Base-by-base conservation (phyloP, 2,113 vertebrate species). In the Polypterus senegalus region DNA sequence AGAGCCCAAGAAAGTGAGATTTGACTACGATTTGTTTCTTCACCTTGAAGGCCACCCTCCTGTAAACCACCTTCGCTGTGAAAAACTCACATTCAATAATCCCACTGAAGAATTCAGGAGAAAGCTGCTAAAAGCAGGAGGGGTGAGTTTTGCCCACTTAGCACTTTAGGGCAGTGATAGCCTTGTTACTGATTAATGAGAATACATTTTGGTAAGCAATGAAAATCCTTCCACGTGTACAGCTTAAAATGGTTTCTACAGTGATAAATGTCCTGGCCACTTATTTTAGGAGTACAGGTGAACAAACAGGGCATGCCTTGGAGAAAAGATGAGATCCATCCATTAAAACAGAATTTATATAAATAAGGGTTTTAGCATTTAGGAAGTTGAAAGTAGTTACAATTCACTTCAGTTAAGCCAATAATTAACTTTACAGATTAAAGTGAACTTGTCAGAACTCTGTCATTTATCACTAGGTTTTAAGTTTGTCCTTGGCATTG, bases 11-110 rank as follows among this genome's bases (percentile, higher is more conserved):
- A 93, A 91, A 82, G 89, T 93, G 68, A 89, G 89, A 60, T 93
- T 93, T 79, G 91, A 93, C 77, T 93, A 93, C 88, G 91, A 93
- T 78, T 82, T 93, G 68, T 93, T 93, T 79, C 85, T 93, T 76
- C 91, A 93, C 79, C 83, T 92, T 80, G 90, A 92, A 81, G 91
- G 91, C 70, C 91, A 93, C 66, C 91, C 90, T 69, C 91, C 91
- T 74, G 91, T 93, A 77, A 93, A 92, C 78, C 91, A 93, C 74
- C 87, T 93, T 65, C 91, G 91, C 71, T 93, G 91, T 76, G 91
- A 93, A 81, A 93, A 93, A 72, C 85, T 93, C 55, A 93, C 90
- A 57, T 93, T 93, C 81, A 93, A 92, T 76, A 92, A 92, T 78
- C 91, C 91, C 6, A 91, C 91, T 49, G 89, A 91, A 62, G 91